phyloP scores from a whole-genome alignment of 2,888 invertebrate species.

The Chrysodeixis includens region DNA sequence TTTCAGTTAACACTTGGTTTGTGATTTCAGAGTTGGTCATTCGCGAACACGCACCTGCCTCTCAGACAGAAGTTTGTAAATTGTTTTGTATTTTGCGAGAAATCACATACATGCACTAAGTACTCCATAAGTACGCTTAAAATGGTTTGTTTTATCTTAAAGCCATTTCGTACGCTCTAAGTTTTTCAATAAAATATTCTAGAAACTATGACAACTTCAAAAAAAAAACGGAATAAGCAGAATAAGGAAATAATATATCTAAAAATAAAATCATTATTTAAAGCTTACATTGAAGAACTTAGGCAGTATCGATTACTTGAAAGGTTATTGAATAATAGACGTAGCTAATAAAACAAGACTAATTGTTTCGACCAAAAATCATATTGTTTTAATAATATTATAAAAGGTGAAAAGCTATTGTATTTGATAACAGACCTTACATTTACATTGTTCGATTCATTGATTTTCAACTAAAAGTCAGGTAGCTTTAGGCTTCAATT shows the following conservation, averaged over 20 bases:
- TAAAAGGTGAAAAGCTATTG: not conserved
- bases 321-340: not conserved
- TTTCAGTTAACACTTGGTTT: conserved; percentile 33
- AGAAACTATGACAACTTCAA: too few species aligned
- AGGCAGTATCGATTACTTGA: not conserved
- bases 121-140: too few species aligned
- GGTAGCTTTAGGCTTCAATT: not conserved
- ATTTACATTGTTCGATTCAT: not conserved
- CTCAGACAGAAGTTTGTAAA: conserved; percentile 49
- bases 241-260: too few species aligned
- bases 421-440: not conserved
- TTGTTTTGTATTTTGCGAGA: conserved; percentile 45
- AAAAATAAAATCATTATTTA: too few species aligned
- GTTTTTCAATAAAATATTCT: too few species aligned
- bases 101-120: too few species aligned
- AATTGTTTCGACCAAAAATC: not conserved
- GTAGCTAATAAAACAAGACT: not conserved
- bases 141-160: too few species aligned
- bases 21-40: conserved; percentile 47
- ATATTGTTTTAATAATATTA: not conserved
- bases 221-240: not conserved
- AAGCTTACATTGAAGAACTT: too few species aligned
- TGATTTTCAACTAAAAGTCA: not conserved
- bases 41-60: conserved; percentile 51
- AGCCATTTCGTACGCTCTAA: too few species aligned